Evolutionary conservation across 2,888 invertebrate genomes (phyloP).

Genomic region (Mimumesa dahlbomi): DNA sequence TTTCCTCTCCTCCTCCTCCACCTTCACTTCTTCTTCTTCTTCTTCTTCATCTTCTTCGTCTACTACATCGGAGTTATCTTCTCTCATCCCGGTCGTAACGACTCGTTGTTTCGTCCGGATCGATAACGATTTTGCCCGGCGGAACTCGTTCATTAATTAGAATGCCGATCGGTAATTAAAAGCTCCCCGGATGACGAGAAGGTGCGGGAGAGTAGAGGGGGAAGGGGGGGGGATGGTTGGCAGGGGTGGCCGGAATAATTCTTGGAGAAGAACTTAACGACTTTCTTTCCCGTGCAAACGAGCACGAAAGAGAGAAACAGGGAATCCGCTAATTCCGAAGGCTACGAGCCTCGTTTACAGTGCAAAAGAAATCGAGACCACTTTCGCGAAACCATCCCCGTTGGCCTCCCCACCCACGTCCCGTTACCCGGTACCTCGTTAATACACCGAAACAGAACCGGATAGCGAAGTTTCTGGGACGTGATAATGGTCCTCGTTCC

Average conservation of each 20-base stretch:
- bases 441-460: conserved; percentile 44
- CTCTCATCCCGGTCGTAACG: conserved; percentile 16
- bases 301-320: conserved; percentile 34
- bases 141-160: conserved; percentile 70
- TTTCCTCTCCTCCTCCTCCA: neutral
- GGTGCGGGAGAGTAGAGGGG: conserved; percentile 31
- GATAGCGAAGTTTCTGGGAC: conserved; percentile 42
- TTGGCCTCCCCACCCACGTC: conserved; percentile 37
- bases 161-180: conserved; percentile 75
- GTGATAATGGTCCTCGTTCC: conserved; percentile 49
- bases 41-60: conserved; percentile 12
- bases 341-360: conserved; percentile 46
- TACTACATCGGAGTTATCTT: too few relatives aligned
- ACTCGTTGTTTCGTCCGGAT: conserved; percentile 54
- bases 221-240: conserved; percentile 1
- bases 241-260: conserved; percentile 63
- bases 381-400: conserved; percentile 24
- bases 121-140: conserved; percentile 65
- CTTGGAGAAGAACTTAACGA: conserved; percentile 63
- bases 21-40: neutral
- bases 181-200: conserved; percentile 64
- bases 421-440: conserved; percentile 44
- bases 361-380: conserved; percentile 54
- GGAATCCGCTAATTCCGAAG: conserved; percentile 53
- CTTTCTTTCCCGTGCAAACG: conserved; percentile 52